Base-by-base conservation (phyloP, 2,888 invertebrate genomes). In the Trissolcus brochymenae region DNA sequence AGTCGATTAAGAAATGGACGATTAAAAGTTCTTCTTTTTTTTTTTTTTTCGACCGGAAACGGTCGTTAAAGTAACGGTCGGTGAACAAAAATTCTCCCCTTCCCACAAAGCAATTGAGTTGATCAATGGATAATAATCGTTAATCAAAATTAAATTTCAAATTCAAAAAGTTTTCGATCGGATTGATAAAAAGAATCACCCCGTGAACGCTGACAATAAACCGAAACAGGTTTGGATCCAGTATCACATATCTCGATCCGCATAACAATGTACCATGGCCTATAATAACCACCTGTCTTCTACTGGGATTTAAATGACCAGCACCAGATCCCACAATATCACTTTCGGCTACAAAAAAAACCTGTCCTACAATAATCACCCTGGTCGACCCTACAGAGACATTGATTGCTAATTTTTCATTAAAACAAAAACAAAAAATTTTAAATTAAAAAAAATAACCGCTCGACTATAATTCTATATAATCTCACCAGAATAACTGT, bases 261-360 rank as follows among this genome's bases (percentile, higher is more conserved):
- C 11, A 17, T 50, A 35, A 61, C 53, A 61, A 41, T 21, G 43
- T 54, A 43, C 43, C 35, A 35, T 35, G 35, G 35, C 35, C 25
- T 54, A 43, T 62, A 53, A 62, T 14, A 46, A 60, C 29, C 60
- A 60, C 60, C 50, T 60, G 60, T 50, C 49, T 46, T 46, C 16
- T 46, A 46, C 19, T 51, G 19, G 14, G 19, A 51, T 35, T 35
- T 35, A 35, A 35, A 16, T 16, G 16, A 14, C 46, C 14, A 16
- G 6, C 46, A 1, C 46, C n/a, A 46, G 46, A 14, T 46, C 46
- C 14, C 46, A 16, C 16, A 46, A 14, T 14, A 46, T 16, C 14
- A n/a, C 14, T 46, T 46, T 46, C 16, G 46, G 16, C 46, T 14
- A 46, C 46, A 46, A 46, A 46, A 21, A n/a, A 16, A 46, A 46